These are phyloP conservation scores for Rhingia campestris DNA, from an alignment of 2,888 invertebrate species.

Conservation along the genomic window DNA sequence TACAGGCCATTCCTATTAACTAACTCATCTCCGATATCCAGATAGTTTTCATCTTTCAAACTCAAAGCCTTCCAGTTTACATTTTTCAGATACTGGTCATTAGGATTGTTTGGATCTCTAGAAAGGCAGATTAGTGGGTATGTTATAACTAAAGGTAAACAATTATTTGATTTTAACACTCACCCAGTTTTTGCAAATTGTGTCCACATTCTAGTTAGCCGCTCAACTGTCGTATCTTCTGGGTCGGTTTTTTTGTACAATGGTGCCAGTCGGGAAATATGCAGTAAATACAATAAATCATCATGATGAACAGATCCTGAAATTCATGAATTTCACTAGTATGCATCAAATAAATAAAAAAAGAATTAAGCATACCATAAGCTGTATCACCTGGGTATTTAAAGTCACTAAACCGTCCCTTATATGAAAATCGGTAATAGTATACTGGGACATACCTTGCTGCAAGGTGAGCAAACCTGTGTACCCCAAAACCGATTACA, in stretches of 20 bases:
- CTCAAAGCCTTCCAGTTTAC: conserved; percentile 78
- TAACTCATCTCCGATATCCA: conserved; percentile 79
- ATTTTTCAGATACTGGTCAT: conserved; percentile 77
- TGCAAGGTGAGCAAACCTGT: conserved; percentile 85
- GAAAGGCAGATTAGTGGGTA: not conserved
- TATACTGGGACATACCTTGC: conserved; percentile 85
- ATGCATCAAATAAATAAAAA: not conserved
- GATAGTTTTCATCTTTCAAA: conserved; percentile 75
- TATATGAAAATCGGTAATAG: conserved; percentile 86
- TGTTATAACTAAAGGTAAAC: too few species aligned
- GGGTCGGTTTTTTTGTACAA: conserved; percentile 80
- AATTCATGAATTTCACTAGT: not conserved
- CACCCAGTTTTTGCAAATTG: conserved; percentile 80
- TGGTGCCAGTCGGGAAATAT: conserved; percentile 78
- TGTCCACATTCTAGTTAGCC: conserved; percentile 82
- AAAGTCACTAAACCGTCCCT: conserved; percentile 85
- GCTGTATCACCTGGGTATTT: conserved; percentile 83
- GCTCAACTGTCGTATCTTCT: conserved; percentile 82
- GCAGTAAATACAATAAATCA: conserved; percentile 83
- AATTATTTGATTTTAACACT: not conserved
- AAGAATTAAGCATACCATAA: conserved; percentile 80
- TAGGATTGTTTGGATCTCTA: conserved; percentile 78
- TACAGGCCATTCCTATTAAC: conserved; percentile 74
- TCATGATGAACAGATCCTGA: conserved; percentile 83
- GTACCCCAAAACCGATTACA: conserved; percentile 84